Conservation (phyloP, 2,113 vertebrate species). For the Piaya cayana region DNA sequence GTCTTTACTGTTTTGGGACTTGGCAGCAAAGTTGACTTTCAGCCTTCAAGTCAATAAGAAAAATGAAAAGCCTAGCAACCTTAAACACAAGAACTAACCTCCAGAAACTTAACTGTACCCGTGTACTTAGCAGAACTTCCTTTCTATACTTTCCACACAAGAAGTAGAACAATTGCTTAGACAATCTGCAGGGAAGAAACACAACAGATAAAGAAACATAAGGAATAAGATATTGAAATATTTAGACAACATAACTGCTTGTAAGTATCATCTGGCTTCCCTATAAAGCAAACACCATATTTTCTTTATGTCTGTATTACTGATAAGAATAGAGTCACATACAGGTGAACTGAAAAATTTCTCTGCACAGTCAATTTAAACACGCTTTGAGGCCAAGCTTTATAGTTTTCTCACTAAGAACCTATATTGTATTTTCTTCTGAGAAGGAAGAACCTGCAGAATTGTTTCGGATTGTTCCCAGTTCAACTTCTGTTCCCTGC, state of each 20-base stretch:
- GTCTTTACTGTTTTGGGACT: background rate
- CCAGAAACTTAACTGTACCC: background rate
- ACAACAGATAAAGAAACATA: background rate
- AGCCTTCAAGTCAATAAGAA: background rate
- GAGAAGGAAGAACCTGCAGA: background rate
- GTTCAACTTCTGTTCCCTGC: background rate
- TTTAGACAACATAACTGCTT: background rate
- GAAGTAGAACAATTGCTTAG: background rate
- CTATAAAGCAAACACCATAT: background rate
- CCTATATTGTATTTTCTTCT: background rate
- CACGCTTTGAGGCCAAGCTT: background rate
- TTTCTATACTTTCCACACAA: background rate
- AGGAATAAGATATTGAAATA: background rate
- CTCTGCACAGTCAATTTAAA: background rate
- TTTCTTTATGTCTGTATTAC: background rate
- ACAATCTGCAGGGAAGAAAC: background rate
- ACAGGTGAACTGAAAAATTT: background rate
- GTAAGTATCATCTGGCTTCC: background rate
- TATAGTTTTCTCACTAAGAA: background rate
- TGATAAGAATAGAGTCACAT: background rate
- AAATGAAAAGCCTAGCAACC: background rate
- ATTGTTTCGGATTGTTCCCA: background rate
- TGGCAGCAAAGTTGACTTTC: background rate
- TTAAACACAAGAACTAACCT: rapidly evolving
- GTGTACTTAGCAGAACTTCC: background rate